These are phyloP conservation scores for Xanthia icteritia DNA, from an alignment of 2,888 invertebrate species.

Conservation along the genomic window DNA sequence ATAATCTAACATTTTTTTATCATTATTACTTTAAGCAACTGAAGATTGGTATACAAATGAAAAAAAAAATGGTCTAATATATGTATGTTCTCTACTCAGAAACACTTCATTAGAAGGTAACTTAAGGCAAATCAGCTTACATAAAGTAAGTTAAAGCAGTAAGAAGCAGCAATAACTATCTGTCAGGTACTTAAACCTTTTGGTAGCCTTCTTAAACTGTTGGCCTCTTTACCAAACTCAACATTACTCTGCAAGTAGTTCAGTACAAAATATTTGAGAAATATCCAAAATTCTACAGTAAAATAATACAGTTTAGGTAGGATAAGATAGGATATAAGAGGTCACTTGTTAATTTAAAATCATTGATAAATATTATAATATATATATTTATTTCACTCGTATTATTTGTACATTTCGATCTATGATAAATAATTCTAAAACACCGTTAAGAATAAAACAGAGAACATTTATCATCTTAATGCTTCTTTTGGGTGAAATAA, in stretches of 20 bases:
- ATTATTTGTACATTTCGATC: constrained; percentile 45
- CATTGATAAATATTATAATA: neutral
- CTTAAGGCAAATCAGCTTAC: neutral
- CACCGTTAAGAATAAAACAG: neutral
- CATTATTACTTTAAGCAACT: neutral
- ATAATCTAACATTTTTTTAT: neutral
- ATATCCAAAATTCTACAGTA: neutral
- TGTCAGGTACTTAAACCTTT: neutral
- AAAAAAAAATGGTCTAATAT: neutral
- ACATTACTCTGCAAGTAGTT: neutral
- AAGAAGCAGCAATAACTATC: too few relatives aligned
- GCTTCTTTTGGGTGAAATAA: constrained; percentile 66
- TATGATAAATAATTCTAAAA: constrained; percentile 35
- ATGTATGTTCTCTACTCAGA: neutral
- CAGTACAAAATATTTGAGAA: neutral
- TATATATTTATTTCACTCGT: constrained; percentile 34
- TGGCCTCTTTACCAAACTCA: neutral
- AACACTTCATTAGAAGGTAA: neutral
- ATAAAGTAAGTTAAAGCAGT: too few relatives aligned
- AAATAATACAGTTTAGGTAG: neutral
- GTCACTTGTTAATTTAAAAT: neutral
- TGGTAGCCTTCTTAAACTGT: neutral
- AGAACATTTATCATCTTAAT: constrained; percentile 24
- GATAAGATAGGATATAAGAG: neutral
- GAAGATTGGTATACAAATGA: neutral